Percentiles rank a stretch among this genome's conserved stretches.
Conservation (phyloP, 2,113 vertebrate species). For the Nyctereutes procyonoides region DNA sequence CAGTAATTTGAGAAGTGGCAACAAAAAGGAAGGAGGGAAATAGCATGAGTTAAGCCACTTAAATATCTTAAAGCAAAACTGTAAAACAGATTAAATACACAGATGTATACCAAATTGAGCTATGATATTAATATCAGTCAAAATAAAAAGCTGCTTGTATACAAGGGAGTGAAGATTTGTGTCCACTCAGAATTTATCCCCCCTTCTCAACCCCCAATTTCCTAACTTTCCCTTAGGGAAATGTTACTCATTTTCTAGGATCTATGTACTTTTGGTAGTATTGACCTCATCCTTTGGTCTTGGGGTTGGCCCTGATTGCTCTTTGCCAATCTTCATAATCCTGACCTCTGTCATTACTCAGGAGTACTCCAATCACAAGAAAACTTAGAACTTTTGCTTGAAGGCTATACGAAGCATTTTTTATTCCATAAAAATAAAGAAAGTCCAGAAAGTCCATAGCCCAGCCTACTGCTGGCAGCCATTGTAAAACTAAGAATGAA, state of each 20-base stretch:
- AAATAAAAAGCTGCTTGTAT: not conserved
- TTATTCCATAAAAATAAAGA: too few species aligned
- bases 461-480: not conserved
- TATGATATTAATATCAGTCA: not conserved
- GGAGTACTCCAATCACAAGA: not conserved
- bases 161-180: not conserved
- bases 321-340: not conserved
- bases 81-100: not conserved
- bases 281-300: not conserved
- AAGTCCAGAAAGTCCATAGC: not conserved
- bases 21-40: slow-evolving; percentile 4
- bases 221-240: not conserved
- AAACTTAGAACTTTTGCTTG: not conserved
- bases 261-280: not conserved
- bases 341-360: not conserved
- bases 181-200: not conserved
- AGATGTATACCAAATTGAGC: not conserved
- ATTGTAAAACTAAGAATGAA: not conserved
- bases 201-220: not conserved
- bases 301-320: not conserved
- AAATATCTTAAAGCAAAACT: slow-evolving; percentile 32
- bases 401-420: not conserved
- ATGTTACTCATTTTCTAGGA: not conserved
- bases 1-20: not conserved
- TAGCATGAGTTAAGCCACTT: not conserved